These are phyloP conservation scores for Notechis scutatus DNA, from an alignment of 2,113 vertebrate species.

Conservation along the genomic window DNA sequence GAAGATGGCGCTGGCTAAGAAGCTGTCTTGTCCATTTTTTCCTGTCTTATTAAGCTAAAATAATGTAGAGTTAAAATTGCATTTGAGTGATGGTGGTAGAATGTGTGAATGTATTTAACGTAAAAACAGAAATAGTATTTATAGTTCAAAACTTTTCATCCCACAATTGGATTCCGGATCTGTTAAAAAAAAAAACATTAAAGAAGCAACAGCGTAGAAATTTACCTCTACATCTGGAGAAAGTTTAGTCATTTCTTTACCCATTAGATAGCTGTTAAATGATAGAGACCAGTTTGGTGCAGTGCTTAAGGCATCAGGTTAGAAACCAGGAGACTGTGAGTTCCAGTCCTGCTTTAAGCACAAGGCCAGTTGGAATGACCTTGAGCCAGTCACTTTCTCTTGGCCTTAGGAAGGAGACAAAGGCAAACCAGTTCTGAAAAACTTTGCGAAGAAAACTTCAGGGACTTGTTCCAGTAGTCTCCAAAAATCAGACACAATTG, in stretches of 20 bases:
- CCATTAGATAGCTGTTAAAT: background rate
- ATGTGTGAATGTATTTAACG: background rate
- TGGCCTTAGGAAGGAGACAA: background rate
- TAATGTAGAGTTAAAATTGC: constrained; percentile 19
- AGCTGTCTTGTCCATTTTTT: background rate
- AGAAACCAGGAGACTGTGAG: background rate
- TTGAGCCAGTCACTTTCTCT: background rate
- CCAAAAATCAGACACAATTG: background rate
- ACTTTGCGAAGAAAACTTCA: background rate
- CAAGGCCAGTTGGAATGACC: background rate
- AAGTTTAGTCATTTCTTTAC: background rate
- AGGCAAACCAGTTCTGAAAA: background rate
- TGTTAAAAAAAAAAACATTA: background rate
- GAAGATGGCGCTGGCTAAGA: constrained; percentile 23
- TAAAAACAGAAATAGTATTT: background rate
- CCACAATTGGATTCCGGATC: no score
- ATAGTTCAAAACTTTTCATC: background rate
- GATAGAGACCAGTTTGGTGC: background rate
- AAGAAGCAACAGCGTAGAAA: background rate
- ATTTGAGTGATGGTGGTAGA: rapidly evolving
- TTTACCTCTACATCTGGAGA: background rate
- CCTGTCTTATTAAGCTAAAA: constrained; percentile 16
- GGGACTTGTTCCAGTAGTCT: background rate
- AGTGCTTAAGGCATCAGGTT: background rate
- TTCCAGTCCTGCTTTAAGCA: background rate